Percentiles rank a stretch among this genome's conserved stretches.
Evolutionary conservation across 2,797 vertebrate genomes (phyloP).

Genomic region (Sebastolobus alascanus): DNA sequence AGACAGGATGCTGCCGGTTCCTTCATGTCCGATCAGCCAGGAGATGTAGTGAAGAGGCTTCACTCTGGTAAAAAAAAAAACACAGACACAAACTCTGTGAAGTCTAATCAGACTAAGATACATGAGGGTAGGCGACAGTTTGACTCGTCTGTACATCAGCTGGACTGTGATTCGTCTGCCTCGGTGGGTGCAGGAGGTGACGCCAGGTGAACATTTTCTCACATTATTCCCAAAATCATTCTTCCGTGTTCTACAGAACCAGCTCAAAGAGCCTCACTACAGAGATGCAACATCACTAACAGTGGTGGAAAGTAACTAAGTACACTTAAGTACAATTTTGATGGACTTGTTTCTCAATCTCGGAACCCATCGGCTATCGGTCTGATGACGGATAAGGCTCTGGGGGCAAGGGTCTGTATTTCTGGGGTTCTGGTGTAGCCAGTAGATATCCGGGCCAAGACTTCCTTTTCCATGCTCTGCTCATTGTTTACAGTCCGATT

Average conservation of each 20-base stretch:
- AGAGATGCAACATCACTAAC: neutral
- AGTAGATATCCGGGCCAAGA: no score
- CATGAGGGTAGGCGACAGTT: neutral
- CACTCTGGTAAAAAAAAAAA: conserved; percentile 85
- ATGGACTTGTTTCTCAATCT: no score
- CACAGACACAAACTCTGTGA: neutral
- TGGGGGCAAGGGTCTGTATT: fast-evolving
- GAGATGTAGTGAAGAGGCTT: conserved; percentile 97
- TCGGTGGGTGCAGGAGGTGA: neutral
- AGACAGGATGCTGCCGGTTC: conserved; percentile 94
- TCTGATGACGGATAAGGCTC: no score
- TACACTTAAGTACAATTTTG: neutral
- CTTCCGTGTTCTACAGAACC: neutral
- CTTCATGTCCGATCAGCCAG: conserved; percentile 97
- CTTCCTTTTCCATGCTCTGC: no score
- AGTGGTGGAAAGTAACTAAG: neutral
- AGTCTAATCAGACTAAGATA: neutral
- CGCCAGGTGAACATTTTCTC: neutral
- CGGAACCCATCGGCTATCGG: fast-evolving
- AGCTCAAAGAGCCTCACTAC: neutral
- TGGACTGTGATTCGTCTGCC: neutral
- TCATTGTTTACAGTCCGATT: no score
- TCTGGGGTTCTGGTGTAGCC: no score
- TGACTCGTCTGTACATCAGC: neutral
- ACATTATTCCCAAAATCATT: neutral